Evolutionary conservation across 2,888 invertebrate genomes (phyloP), one percentile per base, ranked within the genome.

Genomic region (Thyatira batis): DNA sequence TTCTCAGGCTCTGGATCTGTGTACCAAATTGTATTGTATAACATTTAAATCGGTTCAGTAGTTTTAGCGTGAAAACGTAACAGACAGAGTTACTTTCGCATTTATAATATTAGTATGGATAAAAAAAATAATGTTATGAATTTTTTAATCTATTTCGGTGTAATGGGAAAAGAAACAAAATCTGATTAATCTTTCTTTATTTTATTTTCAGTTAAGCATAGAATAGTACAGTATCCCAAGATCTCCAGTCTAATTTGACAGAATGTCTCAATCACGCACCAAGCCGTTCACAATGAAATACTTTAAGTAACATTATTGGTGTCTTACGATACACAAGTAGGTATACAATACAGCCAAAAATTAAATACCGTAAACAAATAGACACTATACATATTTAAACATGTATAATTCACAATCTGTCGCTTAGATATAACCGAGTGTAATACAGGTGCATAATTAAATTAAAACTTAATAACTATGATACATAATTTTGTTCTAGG

Each of bases 121-220:
- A n/a, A n/a, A n/a, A n/a, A n/a, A n/a, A n/a, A n/a, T n/a, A n/a
- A n/a, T n/a, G n/a, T n/a, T n/a, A n/a, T 51, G 39, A 9, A 49
- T 50, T 23, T 23, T 50, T 50, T 1, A 20, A n/a, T 25, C 9
- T 20, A 11, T 45, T 20, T 45, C n/a, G 30, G 43, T 11, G 45
- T 33, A 52, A 54, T 55, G 28, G 60, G 54, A 71, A 73, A 58
- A 63, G 73, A 72, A 65, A 63, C 48, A 56, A 25, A 28, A 52
- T 84, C 74, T 67, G 88, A 87, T 89, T 90, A 88, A 87, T 89
- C 82, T 83, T 23, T 87, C 83, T 91, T 92, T 90, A 90, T 82
- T 91, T 92, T 90, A 90, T 91, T 91, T 89, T 87, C 87, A 88
- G 82, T 87, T 90, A 91, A 92, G 91, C 91, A 92, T 89, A 92